Conservation (phyloP, 1,140 invertebrate species). For the Drosophila obscura region DNA sequence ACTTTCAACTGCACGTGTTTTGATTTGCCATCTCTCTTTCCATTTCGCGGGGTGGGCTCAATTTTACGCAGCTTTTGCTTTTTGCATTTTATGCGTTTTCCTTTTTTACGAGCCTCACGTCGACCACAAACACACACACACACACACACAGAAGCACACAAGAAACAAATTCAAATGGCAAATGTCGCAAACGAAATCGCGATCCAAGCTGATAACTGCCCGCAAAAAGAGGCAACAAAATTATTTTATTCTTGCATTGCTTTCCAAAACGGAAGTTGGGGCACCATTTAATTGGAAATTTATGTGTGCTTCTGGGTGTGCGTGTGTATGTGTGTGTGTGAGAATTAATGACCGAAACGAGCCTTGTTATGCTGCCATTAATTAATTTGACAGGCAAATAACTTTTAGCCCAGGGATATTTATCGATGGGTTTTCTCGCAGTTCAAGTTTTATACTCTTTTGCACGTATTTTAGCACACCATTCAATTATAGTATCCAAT, state of each 20-base stretch:
- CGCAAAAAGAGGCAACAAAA: conserved; percentile 60
- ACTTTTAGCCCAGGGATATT: no score
- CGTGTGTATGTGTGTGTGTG: background rate
- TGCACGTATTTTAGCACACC: no score
- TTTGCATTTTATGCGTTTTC: conserved; percentile 64
- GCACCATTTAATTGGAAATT: conserved; percentile 54
- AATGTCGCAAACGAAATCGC: conserved; percentile 53
- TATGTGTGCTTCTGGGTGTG: conserved; percentile 13
- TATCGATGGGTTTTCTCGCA: no score
- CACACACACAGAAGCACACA: conserved; percentile 9
- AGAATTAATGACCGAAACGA: conserved; percentile 46
- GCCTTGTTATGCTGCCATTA: conserved; percentile 10
- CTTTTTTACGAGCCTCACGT: conserved; percentile 59
- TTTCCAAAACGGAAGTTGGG: conserved; percentile 24
- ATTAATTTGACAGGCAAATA: no score
- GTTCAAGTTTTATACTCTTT: no score
- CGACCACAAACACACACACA: conserved; percentile 20
- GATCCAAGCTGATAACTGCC: conserved; percentile 62
- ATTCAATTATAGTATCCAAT: no score
- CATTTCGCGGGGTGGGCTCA: conserved; percentile 19
- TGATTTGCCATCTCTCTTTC: conserved; percentile 50
- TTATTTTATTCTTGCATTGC: conserved; percentile 39
- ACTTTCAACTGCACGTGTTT: conserved; percentile 72
- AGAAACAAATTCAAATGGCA: conserved; percentile 41
- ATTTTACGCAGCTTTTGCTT: conserved; percentile 77